phyloP scores from a whole-genome alignment of 2,113 vertebrate species.

The Eurypyga helias region DNA sequence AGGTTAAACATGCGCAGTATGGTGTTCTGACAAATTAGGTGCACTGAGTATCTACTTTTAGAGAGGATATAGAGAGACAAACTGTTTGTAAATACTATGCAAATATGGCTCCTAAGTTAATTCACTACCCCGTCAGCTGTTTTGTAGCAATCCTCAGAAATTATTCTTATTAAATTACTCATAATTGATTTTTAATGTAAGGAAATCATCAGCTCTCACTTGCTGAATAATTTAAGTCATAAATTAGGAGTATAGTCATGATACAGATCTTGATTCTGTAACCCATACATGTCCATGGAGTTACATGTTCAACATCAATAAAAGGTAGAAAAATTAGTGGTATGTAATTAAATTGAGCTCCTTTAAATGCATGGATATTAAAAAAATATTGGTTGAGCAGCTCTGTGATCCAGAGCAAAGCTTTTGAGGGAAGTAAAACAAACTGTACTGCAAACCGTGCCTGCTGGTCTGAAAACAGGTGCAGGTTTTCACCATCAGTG shows the following conservation, averaged over 20 bases:
- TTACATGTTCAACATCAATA: background rate
- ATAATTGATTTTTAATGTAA: background rate
- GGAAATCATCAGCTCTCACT: background rate
- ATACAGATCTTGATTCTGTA: background rate
- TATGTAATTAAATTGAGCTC: background rate
- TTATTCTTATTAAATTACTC: background rate
- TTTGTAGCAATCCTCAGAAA: background rate
- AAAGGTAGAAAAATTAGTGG: background rate
- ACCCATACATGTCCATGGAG: fast-evolving
- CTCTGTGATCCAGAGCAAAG: background rate
- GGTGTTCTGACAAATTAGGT: background rate
- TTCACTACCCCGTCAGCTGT: background rate
- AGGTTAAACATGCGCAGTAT: background rate
- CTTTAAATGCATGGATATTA: background rate
- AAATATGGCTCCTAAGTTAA: background rate
- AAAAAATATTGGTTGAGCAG: background rate
- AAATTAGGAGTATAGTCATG: background rate
- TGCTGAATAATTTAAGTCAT: background rate
- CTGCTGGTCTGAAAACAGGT: background rate
- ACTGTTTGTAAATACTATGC: background rate
- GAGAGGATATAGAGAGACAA: background rate
- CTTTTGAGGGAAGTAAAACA: background rate
- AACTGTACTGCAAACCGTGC: background rate
- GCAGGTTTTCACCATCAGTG: background rate
- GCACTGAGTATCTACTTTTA: background rate